Evolutionary conservation across 1,140 invertebrate species (phyloP).

Genomic region (Hypsibius dujardini): DNA sequence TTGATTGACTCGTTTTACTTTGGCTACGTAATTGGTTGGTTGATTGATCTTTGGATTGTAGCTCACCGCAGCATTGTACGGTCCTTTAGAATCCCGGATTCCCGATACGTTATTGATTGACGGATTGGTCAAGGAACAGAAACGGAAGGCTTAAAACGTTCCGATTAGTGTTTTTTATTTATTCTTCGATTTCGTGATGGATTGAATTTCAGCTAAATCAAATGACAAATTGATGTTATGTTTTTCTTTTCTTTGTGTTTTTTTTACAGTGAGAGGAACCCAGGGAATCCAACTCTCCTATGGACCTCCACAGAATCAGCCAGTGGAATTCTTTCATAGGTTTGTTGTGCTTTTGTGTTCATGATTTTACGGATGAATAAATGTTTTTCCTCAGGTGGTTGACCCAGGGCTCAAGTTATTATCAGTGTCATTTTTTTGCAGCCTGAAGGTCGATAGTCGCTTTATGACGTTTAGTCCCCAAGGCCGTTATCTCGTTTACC

Average conservation of each 20-base stretch:
- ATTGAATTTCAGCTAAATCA: too few species aligned
- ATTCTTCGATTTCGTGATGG: too few species aligned
- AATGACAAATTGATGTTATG: not conserved
- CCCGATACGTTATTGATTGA: too few species aligned
- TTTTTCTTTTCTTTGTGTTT: conserved; percentile 1
- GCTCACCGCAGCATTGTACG: too few species aligned
- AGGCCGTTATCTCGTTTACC: conserved; percentile 1
- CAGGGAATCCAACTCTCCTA: conserved; percentile 1
- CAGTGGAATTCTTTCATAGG: conserved; percentile 5
- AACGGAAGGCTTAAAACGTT: too few species aligned
- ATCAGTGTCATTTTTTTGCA: not conserved
- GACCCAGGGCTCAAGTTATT: not conserved
- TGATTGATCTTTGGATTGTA: too few species aligned
- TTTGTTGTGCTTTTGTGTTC: not conserved
- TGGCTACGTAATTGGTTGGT: too few species aligned
- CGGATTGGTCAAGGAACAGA: too few species aligned
- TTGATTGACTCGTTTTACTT: too few species aligned
- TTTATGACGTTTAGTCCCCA: conserved; percentile 12
- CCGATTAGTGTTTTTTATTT: too few species aligned
- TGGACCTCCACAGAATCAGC: conserved; percentile 5
- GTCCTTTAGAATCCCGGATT: too few species aligned
- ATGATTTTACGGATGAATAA: not conserved
- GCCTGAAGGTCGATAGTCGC: conserved; percentile 10
- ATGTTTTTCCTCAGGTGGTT: not conserved
- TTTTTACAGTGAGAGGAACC: not conserved